Base-by-base conservation (phyloP, 2,113 vertebrate genomes). In the Baryphthengus martii region DNA sequence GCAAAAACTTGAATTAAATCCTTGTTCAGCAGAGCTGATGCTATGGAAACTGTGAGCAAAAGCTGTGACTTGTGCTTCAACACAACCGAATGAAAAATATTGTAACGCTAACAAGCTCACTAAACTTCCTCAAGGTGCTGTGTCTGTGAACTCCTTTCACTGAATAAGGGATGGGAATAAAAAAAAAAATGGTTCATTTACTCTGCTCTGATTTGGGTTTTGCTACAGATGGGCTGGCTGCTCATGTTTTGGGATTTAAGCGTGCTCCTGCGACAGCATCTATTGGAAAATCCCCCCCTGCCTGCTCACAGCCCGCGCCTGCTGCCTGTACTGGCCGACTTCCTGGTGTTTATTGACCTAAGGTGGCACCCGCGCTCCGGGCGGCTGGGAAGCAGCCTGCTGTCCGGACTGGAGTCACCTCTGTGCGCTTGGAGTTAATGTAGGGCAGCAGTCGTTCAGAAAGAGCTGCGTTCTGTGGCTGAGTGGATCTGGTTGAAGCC, bases 271-370 rank as follows among this genome's bases (percentile, higher is more conserved):
- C 19, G 31, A 37, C 2, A 11, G 29, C 11, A 18, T 63, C 53
- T 77, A 1, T 44, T 9, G 71, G 70, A 14, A n/a, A 31, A 44
- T 1, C 24, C 33, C 13, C 1, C 24, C 17, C 0, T 5, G 58
- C 24, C 39, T 24, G 78, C 85, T 50, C 20, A 0, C 11, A 26
- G 61, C 4, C 42, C 5, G 58, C 4, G 45, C 35, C 47, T 3
- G 42, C 28, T 5, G 49, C 17, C 61, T 35, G 35, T 31, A 45
- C 45, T 13, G 3, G 23, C 7, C 1, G 45, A 11, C 37, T 67
- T 76, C 80, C 44, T 23, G 8, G 19, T 31, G 37, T 7, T 7
- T 35, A 2, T 59, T 50, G 24, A 39, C 76, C 37, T 2, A 39
- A 47, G 75, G 75, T 20, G 45, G 56, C 44, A 42, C 62, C 37